Conservation (phyloP, 2,888 invertebrate genomes). For the Meloe dianella region DNA sequence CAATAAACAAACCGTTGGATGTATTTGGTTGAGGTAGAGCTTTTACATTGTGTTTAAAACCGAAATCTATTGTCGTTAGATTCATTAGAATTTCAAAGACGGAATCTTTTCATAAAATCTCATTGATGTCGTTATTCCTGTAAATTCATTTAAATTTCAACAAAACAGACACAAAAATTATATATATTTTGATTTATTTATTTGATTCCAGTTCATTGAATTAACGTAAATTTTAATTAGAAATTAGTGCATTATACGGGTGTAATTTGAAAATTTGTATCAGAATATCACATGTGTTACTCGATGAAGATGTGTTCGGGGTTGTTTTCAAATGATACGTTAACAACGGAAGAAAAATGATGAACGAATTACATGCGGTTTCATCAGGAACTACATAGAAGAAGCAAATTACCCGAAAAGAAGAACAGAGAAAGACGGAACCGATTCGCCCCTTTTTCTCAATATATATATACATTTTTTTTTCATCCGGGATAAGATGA, state of each 20-base stretch:
- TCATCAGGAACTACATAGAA: constrained; percentile 39
- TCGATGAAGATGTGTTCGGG: not conserved
- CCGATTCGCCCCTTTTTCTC: not conserved
- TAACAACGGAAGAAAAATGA: constrained; percentile 35
- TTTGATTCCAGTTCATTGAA: too few species aligned
- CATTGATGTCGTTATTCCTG: not conserved
- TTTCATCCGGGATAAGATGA: constrained; percentile 51
- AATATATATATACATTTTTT: constrained; percentile 39
- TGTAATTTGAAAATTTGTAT: not conserved
- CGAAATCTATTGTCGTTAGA: not conserved
- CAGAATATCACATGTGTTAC: not conserved
- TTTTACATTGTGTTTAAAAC: not conserved
- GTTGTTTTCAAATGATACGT: constrained; percentile 6
- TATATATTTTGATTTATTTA: too few species aligned
- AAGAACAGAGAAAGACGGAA: constrained; percentile 24
- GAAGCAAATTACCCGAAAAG: constrained; percentile 48
- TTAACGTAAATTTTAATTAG: not conserved
- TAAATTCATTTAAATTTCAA: not conserved
- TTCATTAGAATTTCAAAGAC: not conserved
- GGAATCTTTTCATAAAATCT: not conserved
- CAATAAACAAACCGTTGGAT: constrained; percentile 2
- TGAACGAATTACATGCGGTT: constrained; percentile 38
- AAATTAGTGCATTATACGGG: not conserved
- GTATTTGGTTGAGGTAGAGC: not conserved
- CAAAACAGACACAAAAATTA: not conserved